Evolutionary conservation across 53 echinoderm and acorn worm species (phyloP).

Genomic region (Holothuria leucospilota): DNA sequence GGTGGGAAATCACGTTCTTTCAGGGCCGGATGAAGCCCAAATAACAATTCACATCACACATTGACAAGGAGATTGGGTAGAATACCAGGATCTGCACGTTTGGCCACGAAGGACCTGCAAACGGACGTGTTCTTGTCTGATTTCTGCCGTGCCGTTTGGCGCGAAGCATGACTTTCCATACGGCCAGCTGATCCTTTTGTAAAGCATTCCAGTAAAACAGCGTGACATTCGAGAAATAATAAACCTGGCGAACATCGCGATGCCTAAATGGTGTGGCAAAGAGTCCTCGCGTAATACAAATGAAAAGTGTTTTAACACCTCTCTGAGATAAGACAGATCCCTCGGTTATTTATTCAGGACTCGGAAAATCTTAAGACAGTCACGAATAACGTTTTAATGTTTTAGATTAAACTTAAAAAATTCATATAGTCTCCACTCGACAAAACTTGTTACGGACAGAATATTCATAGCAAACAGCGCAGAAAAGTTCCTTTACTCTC

Average conservation of each 20-base stretch:
- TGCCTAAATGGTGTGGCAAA: conserved; percentile 23
- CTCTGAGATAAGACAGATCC: conserved; percentile 30
- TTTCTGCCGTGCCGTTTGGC: conserved; percentile 33
- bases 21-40: conserved; percentile 50
- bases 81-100: conserved; percentile 27
- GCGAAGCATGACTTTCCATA: conserved; percentile 39
- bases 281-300: conserved; percentile 4
- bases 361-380: too few relatives aligned
- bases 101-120: conserved; percentile 43
- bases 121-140: conserved; percentile 26
- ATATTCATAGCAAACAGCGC: too few relatives aligned
- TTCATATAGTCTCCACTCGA: too few relatives aligned
- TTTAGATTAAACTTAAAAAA: too few relatives aligned
- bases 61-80: conserved; percentile 29
- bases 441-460: too few relatives aligned
- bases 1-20: conserved; percentile 19
- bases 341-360: conserved; percentile 2
- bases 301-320: conserved; percentile 45
- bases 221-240: conserved; percentile 41
- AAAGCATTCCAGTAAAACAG: conserved; percentile 13
- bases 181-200: conserved; percentile 15
- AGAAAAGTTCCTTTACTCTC: too few relatives aligned
- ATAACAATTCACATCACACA: conserved; percentile 48
- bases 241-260: conserved; percentile 25
- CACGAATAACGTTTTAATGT: too few relatives aligned